phyloP scores from a whole-genome alignment of 2,113 vertebrate species.

The Acanthisitta chloris region DNA sequence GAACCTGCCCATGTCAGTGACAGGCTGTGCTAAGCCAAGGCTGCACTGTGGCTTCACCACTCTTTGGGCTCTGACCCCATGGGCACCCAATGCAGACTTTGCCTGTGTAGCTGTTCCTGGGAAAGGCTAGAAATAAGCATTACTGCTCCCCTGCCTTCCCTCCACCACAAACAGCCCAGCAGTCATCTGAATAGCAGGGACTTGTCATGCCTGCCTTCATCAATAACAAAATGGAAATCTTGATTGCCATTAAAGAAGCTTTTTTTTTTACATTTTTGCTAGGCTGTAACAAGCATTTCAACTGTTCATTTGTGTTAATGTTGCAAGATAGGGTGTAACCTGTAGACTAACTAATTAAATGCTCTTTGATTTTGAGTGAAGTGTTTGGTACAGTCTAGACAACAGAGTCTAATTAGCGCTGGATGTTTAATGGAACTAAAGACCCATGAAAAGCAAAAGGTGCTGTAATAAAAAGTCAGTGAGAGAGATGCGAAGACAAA shows the following conservation, averaged over 20 bases:
- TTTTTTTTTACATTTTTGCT: not conserved
- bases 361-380: constrained; percentile 71
- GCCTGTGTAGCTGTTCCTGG: not conserved
- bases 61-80: rapidly evolving
- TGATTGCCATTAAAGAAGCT: not conserved
- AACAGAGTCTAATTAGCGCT: constrained; percentile 61
- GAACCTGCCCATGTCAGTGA: not conserved
- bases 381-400: constrained; percentile 62
- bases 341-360: constrained; percentile 67
- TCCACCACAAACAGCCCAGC: not conserved
- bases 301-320: constrained; percentile 43
- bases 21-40: not conserved
- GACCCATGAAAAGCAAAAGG: constrained; percentile 56
- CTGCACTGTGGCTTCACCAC: rapidly evolving
- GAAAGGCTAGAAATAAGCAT: not conserved
- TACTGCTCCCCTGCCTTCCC: not conserved
- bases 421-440: constrained; percentile 63
- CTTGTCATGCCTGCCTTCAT: constrained; percentile 5
- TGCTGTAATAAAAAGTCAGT: constrained; percentile 33
- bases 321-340: constrained; percentile 49
- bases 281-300: constrained; percentile 35
- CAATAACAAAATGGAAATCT: not conserved
- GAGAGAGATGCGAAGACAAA: not conserved
- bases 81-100: not conserved
- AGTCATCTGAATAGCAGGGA: not conserved